Evolutionary conservation across 1,140 invertebrate genomes (phyloP), one percentile per base, ranked within the genome.

Genomic region (Sminthurides bifidus): DNA sequence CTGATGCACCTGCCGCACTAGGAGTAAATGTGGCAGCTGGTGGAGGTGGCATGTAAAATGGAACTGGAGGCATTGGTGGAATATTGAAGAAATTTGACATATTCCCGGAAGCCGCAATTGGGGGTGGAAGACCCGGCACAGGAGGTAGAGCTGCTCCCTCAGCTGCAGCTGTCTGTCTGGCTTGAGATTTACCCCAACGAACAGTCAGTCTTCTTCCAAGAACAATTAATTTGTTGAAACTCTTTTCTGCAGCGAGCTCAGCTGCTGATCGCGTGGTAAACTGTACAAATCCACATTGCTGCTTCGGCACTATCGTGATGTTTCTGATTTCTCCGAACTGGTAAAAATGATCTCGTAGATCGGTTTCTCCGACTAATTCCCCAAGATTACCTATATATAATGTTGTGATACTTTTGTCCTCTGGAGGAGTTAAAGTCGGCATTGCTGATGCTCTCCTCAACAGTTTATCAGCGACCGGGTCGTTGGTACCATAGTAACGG

Each of bases 291-390:
- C 92, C 93, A 77, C 94, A 98, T 66, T 95, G 92, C 65, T 97
- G 92, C 63, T 91, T 82, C 0, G 81, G 80, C 2, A 97, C 87
- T 61, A 98, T 76, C 38, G 90, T 93, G 1, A 99, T 78, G 2
- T 84, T 86, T 23, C 95, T 79, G 51, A 98, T 95, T 73, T 98
- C 95, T n/a, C 95, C 95, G 75, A 89, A 98, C 70, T 98, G 94
- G 74, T 98, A 99, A 69, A 98, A 98, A 68, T 90, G 81, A 72
- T 91, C 85, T 55, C 82, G 79, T 2, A 98, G 74, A 67, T 96
- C 90, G 59, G 90, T 85, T 68, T 98, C 95, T 1, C 81, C 83
- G 21, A 97, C 78, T 50, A 81, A 76, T 54, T 92, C 89, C 0
- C 89, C 87, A 6, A 98, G 70, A 69, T 96, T 96, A 3, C 87